Percentiles rank a stretch among this genome's conserved stretches.
Conservation (phyloP, 2,113 vertebrate genomes). For the Lophura nycthemera region DNA sequence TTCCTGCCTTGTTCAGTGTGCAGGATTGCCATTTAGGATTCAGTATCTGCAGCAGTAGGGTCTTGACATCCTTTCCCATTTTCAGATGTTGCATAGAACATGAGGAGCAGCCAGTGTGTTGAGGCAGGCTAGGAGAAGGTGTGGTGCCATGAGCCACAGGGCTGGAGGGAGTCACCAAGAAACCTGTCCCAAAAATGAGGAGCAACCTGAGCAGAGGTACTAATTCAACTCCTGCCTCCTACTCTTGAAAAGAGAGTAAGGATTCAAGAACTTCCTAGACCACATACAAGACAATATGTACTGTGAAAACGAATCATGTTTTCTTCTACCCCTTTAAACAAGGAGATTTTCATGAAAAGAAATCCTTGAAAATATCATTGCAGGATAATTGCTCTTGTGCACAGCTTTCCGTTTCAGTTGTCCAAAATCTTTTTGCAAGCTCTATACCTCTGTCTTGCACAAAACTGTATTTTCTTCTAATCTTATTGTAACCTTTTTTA, state of each 20-base stretch:
- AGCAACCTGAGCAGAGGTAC: neutral
- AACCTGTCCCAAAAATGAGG: neutral
- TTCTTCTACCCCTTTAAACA: neutral
- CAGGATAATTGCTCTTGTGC: fast-evolving
- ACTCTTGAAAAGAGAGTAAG: neutral
- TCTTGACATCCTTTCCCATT: too few relatives aligned
- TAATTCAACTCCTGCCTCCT: neutral
- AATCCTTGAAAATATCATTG: neutral
- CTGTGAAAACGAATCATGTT: neutral
- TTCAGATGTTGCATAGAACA: too few relatives aligned
- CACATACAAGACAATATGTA: neutral
- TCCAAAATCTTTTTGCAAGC: neutral
- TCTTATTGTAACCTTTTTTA: too few relatives aligned
- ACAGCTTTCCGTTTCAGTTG: neutral
- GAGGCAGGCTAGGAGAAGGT: neutral
- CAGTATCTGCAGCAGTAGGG: neutral
- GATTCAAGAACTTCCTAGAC: neutral
- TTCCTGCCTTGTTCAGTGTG: neutral
- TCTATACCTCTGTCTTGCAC: neutral
- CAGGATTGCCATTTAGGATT: neutral
- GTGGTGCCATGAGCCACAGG: neutral
- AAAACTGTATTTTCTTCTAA: neutral
- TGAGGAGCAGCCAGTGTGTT: neutral
- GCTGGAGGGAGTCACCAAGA: neutral
- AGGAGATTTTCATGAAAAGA: neutral